Evolutionary conservation across 2,888 invertebrate species (phyloP), one percentile per base, ranked within the genome.

Genomic region (Microchrysa polita): DNA sequence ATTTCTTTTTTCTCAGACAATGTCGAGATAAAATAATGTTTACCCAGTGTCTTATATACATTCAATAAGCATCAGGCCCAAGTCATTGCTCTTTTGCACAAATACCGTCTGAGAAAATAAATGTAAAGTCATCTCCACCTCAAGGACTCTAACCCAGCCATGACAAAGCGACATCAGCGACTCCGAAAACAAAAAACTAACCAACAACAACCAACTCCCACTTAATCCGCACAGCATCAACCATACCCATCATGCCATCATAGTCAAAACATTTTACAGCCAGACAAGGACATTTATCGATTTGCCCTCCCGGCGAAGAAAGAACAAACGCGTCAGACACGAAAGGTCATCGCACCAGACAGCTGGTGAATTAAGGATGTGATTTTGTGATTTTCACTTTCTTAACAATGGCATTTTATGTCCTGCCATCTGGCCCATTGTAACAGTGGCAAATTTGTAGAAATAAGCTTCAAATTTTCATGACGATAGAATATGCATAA

Each of bases 311-410:
- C 16, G 12, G 48, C 48, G 2, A n/a, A n/a, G 16, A 48, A 2
- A 7, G 10, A 12, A 34, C 48, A 5, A 48, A 10, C 4, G 27
- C 27, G 27, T 4, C 52, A 60, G 34, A 60, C 34, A 12, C 12
- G 12, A 10, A 23, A 18, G 61, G 20, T 63, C 61, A 42, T 63
- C 20, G 61, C 2, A 63, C 61, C 61, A 63, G 61, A 42, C 42
- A 16, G 23, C 57, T 5, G 16, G 52, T 5, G 10, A 34, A 34
- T 34, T 2, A 22, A 22, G 10, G 55, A 55, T 55, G 4, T 55
- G 18, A 20, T 18, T 20, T 4, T 34, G 4, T 34, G 27, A 55
- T 20, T n/a, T 55, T 55, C 12, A 48, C 12, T 18, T 55, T 55
- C 14, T n/a, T 48, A 10, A n/a, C n/a, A 48, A 10, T n/a, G n/a